Conservation (phyloP, 2,888 invertebrate species). For the Cosmia trapezina region DNA sequence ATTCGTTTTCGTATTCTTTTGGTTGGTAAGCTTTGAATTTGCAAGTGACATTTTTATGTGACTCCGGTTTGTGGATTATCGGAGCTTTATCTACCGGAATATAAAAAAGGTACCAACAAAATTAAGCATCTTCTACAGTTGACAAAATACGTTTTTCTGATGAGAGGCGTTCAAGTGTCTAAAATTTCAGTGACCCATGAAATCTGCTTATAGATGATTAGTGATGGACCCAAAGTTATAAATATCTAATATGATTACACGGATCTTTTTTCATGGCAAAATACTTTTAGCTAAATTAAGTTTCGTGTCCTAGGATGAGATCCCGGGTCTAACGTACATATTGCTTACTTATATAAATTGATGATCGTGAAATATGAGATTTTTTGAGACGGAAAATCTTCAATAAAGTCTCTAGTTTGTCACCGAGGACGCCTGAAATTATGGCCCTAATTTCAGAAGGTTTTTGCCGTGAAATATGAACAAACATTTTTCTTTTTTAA, state of each 20-base stretch:
- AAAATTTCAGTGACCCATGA: constrained; percentile 67
- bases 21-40: constrained; percentile 58
- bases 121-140: constrained; percentile 29
- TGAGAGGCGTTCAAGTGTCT: constrained; percentile 58
- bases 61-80: constrained; percentile 28
- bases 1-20: constrained; percentile 55
- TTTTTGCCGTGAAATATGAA: constrained; percentile 21
- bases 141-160: constrained; percentile 40
- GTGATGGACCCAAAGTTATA: constrained; percentile 44
- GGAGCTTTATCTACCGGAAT: constrained; percentile 33
- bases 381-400: constrained; percentile 39
- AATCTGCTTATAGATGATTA: constrained; percentile 60
- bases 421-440: constrained; percentile 26
- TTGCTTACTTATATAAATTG: constrained; percentile 51
- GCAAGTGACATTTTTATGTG: constrained; percentile 52
- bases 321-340: constrained; percentile 13
- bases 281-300: constrained; percentile 45
- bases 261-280: constrained; percentile 36
- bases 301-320: constrained; percentile 5
- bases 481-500: constrained; percentile 20
- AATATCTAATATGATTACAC: constrained; percentile 42
- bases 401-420: constrained; percentile 42
- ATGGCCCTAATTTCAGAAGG: constrained; percentile 36
- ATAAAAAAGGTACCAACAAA: constrained; percentile 50
- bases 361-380: constrained; percentile 33